These are phyloP conservation scores for Montipora capricornis DNA, from an alignment of 64 coral and sea anemone genomes.

Conservation along the genomic window DNA sequence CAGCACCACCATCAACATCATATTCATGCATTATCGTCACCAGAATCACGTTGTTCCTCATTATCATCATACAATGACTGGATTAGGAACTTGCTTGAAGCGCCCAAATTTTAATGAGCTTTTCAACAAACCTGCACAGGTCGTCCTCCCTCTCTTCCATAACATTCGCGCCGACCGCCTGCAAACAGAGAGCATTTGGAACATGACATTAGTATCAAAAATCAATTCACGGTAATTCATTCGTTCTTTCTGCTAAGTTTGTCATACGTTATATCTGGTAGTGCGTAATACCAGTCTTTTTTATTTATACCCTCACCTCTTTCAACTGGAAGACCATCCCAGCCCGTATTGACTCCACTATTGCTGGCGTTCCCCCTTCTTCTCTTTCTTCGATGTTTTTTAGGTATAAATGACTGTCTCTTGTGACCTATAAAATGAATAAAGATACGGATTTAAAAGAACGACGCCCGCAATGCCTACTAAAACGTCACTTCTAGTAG, in stretches of 20 bases:
- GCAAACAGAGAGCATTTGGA: neutral
- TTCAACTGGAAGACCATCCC: constrained; percentile 99
- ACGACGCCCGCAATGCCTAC: no score
- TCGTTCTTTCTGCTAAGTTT: no score
- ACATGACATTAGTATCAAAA: neutral
- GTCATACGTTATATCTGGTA: no score
- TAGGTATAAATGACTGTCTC: constrained; percentile 89
- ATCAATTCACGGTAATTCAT: no score
- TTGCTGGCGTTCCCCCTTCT: constrained; percentile 98
- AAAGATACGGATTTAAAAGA: neutral
- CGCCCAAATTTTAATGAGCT: neutral
- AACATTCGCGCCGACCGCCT: constrained; percentile 68
- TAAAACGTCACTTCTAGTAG: no score
- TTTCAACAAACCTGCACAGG: constrained; percentile 66
- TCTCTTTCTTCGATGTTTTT: constrained; percentile 96
- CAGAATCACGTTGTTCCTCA: no score
- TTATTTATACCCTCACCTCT: constrained; percentile 51
- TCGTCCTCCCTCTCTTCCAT: constrained; percentile 93
- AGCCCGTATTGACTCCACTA: constrained; percentile 96
- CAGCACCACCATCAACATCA: no score
- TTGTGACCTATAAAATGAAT: constrained; percentile 74
- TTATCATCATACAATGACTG: no score
- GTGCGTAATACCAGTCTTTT: no score
- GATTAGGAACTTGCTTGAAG: neutral
- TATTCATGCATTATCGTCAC: no score